Evolutionary conservation across 92 coral and sea anemone species (phyloP), one percentile per base, ranked within the genome.

Genomic region (Porites rus): DNA sequence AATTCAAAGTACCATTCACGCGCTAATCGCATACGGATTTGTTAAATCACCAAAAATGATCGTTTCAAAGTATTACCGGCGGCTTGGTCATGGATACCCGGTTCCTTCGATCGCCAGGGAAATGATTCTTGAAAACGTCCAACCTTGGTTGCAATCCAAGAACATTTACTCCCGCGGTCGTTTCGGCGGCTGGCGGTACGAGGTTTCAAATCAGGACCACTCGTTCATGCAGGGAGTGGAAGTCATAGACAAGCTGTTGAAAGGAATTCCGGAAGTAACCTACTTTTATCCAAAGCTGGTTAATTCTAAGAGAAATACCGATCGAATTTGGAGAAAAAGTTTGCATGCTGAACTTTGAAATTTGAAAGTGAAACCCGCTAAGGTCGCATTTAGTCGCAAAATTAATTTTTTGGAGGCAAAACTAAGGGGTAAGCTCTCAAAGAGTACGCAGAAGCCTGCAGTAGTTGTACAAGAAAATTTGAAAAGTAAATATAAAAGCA

Each of bases 211-310:
- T 31, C 95, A 92, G 76, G 95, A 92, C 65, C 95, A 92, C 78
- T 92, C 95, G 43, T 86, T 92, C 18, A 90, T 92, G 95, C 95
- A 92, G 84, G 95, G 95, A 1, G 95, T 92, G 66, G 95, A 92
- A 66, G 54, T 86, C 11, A 62, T 56, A 11, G 95, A 92, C 66
- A 69, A 64, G n/a, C 50, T 92, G 21, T 59, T 92, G 1, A 70
- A 86, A 70, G 91, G 87, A n/a, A 90, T 90, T 19, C 93, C 91
- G n/a, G 95, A 89, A 54, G 87, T 72, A n/a, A 92, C 95, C 6
- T 92, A 92, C 65, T 60, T 18, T 53, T 20, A 86, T 24, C 89
- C 93, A 31, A 90, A 77, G 31, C 19, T 90, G 16, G 93, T 92
- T 64, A 92, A 92, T 62, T 90, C 93, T 14, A 81, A 63, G 81